These are phyloP conservation scores for Moxostoma hubbsi DNA, from an alignment of 2,797 vertebrate genomes.

Conservation along the genomic window DNA sequence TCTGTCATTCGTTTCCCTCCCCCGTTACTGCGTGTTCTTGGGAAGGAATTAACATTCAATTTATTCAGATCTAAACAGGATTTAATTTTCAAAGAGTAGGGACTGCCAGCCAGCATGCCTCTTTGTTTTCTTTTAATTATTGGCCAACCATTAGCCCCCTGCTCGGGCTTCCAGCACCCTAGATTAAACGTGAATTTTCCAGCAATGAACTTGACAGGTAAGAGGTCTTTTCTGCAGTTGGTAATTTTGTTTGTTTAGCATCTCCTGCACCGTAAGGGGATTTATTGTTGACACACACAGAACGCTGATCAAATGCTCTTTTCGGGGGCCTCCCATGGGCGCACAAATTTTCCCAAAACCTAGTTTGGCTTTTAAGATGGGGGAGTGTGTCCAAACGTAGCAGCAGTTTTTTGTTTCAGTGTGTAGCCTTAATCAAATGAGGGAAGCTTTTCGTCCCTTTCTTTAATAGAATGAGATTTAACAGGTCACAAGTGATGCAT, in stretches of 20 bases:
- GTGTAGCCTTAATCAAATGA: constrained; percentile 30
- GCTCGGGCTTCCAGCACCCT: constrained; percentile 48
- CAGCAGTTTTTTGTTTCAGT: constrained; percentile 2
- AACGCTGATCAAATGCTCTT: constrained; percentile 29
- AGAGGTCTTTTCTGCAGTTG: constrained; percentile 52
- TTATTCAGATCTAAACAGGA: constrained; percentile 63
- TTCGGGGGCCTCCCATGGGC: constrained; percentile 7
- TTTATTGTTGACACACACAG: constrained; percentile 49
- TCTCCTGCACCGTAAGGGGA: constrained; percentile 46
- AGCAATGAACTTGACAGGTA: constrained; percentile 60
- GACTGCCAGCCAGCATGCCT: constrained; percentile 50
- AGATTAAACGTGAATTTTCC: constrained; percentile 59
- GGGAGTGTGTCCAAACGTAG: constrained; percentile 11
- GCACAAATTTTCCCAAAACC: constrained; percentile 7
- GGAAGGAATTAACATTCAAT: constrained; percentile 64
- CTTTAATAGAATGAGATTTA: constrained; percentile 34
- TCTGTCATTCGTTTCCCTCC: constrained; percentile 33
- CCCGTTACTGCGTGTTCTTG: constrained; percentile 28
- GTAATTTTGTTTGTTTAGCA: constrained; percentile 65
- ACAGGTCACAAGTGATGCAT: constrained; percentile 17
- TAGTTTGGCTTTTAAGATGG: constrained; percentile 11
- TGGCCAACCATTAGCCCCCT: constrained; percentile 60
- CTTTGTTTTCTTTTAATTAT: constrained; percentile 69
- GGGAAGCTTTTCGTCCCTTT: constrained; percentile 30
- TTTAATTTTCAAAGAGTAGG: constrained; percentile 61